A percentile compares a stretch with the other conserved stretches of the same genome.
Evolutionary conservation across 1,140 invertebrate species (phyloP).

Genomic region (Pygmarrhopalites habei): DNA sequence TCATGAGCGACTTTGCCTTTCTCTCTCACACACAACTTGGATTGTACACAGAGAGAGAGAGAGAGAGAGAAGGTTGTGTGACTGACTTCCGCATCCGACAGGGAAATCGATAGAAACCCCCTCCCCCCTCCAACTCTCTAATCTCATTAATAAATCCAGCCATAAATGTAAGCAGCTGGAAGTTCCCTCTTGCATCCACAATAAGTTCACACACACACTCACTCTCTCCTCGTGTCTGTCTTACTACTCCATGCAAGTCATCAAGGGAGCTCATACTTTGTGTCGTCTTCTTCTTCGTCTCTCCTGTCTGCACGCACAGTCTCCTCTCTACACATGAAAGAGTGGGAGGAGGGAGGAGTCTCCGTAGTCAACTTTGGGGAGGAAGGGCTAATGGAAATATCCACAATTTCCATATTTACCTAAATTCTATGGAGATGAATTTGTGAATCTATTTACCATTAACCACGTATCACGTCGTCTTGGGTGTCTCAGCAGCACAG

Average conservation of each 20-base stretch:
- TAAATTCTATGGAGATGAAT: neutral
- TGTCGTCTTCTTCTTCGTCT: no score
- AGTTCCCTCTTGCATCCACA: neutral
- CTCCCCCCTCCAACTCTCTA: neutral
- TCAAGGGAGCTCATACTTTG: no score
- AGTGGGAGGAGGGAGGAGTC: no score
- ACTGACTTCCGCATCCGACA: neutral
- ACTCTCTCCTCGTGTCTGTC: no score
- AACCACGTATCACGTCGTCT: no score
- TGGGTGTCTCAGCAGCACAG: no score
- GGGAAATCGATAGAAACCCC: constrained; percentile 4
- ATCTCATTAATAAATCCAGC: constrained; percentile 12
- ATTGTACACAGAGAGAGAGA: neutral
- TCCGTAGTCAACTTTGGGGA: neutral
- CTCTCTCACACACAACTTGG: no score
- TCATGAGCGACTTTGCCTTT: no score
- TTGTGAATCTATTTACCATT: constrained; percentile 1
- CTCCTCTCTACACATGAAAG: no score
- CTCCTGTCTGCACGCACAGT: no score
- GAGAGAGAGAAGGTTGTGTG: neutral
- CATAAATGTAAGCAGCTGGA: constrained; percentile 5
- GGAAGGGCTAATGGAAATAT: neutral
- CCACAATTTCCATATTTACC: neutral
- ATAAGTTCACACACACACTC: no score
- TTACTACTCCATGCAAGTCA: no score